These are phyloP conservation scores for Beris chalybata DNA, from an alignment of 2,888 invertebrate species.

Conservation along the genomic window DNA sequence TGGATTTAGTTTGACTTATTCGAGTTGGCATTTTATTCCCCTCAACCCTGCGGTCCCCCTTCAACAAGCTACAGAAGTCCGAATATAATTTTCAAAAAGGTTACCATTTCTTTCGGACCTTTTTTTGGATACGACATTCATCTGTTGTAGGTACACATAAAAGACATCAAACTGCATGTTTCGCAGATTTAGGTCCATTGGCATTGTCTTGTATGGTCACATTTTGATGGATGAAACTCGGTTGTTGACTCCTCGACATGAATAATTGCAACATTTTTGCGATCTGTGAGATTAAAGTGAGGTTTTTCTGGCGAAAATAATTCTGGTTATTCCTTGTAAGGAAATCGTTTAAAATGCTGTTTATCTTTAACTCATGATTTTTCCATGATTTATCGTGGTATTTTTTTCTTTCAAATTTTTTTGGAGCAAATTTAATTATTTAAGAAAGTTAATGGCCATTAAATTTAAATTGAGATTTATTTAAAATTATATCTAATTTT, in stretches of 20 bases:
- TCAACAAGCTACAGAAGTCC: not conserved
- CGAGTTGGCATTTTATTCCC: too few species aligned
- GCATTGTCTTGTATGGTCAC: conserved; percentile 24
- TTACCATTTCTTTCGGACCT: not conserved
- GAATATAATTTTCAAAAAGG: not conserved
- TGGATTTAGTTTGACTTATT: too few species aligned
- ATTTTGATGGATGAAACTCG: conserved; percentile 32
- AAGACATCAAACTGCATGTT: conserved; percentile 31
- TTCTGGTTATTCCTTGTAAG: conserved; percentile 20
- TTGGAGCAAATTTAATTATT: not conserved
- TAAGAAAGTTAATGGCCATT: not conserved
- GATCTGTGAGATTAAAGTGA: conserved; percentile 21
- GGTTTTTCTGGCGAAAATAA: conserved; percentile 9
- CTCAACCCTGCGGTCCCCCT: not conserved
- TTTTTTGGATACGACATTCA: conserved; percentile 11
- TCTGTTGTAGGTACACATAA: conserved; percentile 22
- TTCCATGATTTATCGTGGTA: conserved; percentile 22
- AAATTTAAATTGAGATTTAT: not conserved
- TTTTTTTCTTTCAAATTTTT: conserved; percentile 15
- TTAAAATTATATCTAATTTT: not conserved
- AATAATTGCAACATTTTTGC: conserved; percentile 25
- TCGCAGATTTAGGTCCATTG: conserved; percentile 6
- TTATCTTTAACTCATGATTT: conserved; percentile 28
- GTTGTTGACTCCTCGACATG: conserved; percentile 32
- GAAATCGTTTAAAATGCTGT: conserved; percentile 30